phyloP scores from a whole-genome alignment of 1,140 invertebrate species.

The Metaphire vulgaris region DNA sequence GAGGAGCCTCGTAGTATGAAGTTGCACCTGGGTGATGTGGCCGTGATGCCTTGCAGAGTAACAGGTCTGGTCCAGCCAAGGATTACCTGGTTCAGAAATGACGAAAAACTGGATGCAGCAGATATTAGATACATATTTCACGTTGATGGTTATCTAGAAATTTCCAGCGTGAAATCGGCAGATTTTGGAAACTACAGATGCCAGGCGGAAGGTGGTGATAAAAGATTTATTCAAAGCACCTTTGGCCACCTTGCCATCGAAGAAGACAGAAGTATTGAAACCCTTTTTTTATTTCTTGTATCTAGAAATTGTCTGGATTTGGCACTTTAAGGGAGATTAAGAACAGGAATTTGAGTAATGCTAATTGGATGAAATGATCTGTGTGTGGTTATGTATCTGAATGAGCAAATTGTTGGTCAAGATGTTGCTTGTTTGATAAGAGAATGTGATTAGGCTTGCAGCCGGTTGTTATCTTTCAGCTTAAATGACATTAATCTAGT shows the following conservation, averaged over 20 bases:
- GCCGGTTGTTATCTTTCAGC: too few relatives aligned
- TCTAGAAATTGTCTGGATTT: too few relatives aligned
- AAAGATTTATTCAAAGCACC: constrained; percentile 61
- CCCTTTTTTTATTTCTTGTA: too few relatives aligned
- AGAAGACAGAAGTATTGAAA: constrained; percentile 59
- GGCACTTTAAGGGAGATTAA: too few relatives aligned
- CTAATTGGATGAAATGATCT: too few relatives aligned
- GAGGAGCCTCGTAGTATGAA: constrained; percentile 62
- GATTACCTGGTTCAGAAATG: constrained; percentile 74
- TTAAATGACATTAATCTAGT: too few relatives aligned
- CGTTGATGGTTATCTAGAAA: constrained; percentile 67
- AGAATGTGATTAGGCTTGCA: too few relatives aligned
- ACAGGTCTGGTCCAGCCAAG: constrained; percentile 52
- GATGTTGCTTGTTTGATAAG: too few relatives aligned
- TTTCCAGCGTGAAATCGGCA: constrained; percentile 64
- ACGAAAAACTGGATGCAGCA: constrained; percentile 38
- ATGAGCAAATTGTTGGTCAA: too few relatives aligned
- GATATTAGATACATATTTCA: constrained; percentile 33
- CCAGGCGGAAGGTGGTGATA: constrained; percentile 59
- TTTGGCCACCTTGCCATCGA: constrained; percentile 63
- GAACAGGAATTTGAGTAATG: too few relatives aligned
- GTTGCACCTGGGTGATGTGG: constrained; percentile 59
- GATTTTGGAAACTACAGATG: constrained; percentile 77
- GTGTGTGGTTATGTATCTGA: too few relatives aligned
- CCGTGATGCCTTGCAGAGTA: constrained; percentile 58